Percentiles rank a stretch among this genome's conserved stretches.
These are phyloP conservation scores for Caloenas nicobarica DNA, from an alignment of 2,113 vertebrate species.

Conservation along the genomic window DNA sequence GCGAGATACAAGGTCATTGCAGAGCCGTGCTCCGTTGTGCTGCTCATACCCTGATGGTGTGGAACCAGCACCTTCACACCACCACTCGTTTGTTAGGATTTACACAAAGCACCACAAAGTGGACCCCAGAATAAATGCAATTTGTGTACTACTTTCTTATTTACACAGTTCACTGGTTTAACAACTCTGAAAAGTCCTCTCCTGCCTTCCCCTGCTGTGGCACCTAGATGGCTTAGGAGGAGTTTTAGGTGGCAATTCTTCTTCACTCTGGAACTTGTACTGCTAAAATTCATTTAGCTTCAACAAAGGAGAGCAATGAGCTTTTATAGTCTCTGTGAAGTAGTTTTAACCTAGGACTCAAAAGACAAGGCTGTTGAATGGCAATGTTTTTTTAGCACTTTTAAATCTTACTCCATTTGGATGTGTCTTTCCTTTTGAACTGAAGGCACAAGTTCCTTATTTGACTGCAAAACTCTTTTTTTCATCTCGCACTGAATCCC, in stretches of 20 bases:
- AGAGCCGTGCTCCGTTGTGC: neutral
- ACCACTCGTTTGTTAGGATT: neutral
- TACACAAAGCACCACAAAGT: neutral
- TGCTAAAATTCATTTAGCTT: constrained; percentile 14
- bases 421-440: constrained; percentile 73
- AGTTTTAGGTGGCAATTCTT: neutral
- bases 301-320: constrained; percentile 13
- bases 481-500: constrained; percentile 68
- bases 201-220: neutral
- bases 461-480: constrained; percentile 64
- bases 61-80: neutral
- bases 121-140: neutral
- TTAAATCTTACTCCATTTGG: constrained; percentile 61
- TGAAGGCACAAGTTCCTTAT: constrained; percentile 54
- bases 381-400: constrained; percentile 54
- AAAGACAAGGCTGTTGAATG: constrained; percentile 36
- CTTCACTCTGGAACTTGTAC: neutral
- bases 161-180: neutral
- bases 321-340: constrained; percentile 38
- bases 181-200: neutral
- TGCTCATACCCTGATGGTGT: neutral
- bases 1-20: neutral
- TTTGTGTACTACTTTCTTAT: neutral
- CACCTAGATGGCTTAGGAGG: neutral
- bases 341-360: constrained; percentile 57